Conservation (phyloP, 2,797 vertebrate genomes). For the Artibeus jamaicensis region DNA sequence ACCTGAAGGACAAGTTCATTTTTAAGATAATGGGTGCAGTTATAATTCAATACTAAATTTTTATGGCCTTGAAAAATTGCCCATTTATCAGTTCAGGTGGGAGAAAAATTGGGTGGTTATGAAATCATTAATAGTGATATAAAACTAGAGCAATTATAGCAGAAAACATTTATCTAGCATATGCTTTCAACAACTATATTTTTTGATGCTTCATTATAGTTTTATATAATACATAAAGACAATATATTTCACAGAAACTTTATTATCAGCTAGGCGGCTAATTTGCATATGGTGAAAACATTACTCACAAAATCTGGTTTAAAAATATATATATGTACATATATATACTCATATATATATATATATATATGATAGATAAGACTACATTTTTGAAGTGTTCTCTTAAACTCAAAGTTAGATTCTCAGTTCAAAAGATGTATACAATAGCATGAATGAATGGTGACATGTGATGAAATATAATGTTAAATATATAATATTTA, state of each 20-base stretch:
- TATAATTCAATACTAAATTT: conserved; percentile 62
- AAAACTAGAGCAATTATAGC: conserved; percentile 60
- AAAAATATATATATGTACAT: conserved; percentile 32
- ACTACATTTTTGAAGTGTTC: background rate
- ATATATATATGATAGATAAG: background rate
- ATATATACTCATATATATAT: no score
- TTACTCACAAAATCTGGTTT: conserved; percentile 47
- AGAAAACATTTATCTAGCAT: conserved; percentile 55
- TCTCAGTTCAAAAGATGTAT: background rate
- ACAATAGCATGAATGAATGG: background rate
- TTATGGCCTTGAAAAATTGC: conserved; percentile 66
- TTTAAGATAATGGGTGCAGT: conserved; percentile 58
- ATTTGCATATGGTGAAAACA: conserved; percentile 49
- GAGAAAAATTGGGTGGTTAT: conserved; percentile 47
- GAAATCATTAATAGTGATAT: conserved; percentile 64
- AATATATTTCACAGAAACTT: conserved; percentile 49
- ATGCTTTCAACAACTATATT: conserved; percentile 48
- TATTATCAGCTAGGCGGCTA: conserved; percentile 54
- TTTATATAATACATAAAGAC: conserved; percentile 54
- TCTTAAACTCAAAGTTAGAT: background rate
- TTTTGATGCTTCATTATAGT: conserved; percentile 46
- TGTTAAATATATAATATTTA: background rate
- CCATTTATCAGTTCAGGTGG: conserved; percentile 51
- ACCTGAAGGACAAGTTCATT: conserved; percentile 42
- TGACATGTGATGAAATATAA: background rate